Evolutionary conservation across 2,113 vertebrate species (phyloP).

Genomic region (Rattus rattus): DNA sequence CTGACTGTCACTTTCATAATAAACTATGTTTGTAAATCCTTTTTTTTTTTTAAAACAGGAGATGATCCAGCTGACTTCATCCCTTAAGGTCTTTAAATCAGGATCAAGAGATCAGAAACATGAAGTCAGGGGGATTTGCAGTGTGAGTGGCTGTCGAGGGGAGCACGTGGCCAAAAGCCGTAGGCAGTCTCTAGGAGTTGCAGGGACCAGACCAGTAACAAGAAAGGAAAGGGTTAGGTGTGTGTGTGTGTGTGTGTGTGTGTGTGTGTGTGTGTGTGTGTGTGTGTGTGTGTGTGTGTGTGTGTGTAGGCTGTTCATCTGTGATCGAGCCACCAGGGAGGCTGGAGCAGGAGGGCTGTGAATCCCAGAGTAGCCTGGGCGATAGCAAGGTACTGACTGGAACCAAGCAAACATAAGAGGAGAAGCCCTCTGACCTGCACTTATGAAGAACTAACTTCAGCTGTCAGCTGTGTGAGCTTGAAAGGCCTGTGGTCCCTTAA

Average conservation of each 20-base stretch:
- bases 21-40: neutral
- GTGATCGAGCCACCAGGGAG: neutral
- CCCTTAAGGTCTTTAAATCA: neutral
- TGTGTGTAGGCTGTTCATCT: neutral
- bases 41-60: neutral
- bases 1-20: neutral
- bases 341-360: too few species aligned
- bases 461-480: neutral
- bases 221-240: neutral
- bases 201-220: neutral
- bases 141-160: neutral
- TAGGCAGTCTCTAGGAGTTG: neutral
- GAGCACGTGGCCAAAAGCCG: too few species aligned
- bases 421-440: neutral
- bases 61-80: neutral
- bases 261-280: too few species aligned
- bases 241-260: too few species aligned
- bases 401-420: neutral
- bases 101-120: slow-evolving; percentile 1
- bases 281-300: too few species aligned
- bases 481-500: neutral
- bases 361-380: neutral
- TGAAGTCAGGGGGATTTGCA: neutral
- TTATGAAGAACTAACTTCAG: neutral
- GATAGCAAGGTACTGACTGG: neutral